phyloP scores from a whole-genome alignment of 2,797 vertebrate species.

The Peromyscus nudipes region DNA sequence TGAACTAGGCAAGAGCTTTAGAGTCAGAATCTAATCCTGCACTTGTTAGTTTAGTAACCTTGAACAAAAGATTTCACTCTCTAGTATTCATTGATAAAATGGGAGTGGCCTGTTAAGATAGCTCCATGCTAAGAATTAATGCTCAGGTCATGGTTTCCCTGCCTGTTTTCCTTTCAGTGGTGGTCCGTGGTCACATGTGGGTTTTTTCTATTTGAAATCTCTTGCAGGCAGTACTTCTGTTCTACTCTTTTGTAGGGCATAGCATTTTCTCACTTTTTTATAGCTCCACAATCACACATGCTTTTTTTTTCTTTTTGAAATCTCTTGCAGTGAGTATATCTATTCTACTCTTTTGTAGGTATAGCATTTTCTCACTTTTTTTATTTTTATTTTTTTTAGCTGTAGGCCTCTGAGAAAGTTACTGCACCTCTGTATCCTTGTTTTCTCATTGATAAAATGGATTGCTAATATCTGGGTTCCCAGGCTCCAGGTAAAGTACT shows the following conservation, averaged over 20 bases:
- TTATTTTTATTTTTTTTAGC: neutral
- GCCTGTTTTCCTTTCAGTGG: neutral
- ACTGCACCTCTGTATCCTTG: neutral
- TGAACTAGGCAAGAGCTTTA: conserved; percentile 9
- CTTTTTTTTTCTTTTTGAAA: too few relatives aligned
- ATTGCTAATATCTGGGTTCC: neutral
- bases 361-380: neutral
- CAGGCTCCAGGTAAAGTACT: neutral
- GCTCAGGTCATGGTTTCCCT: neutral
- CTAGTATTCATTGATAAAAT: conserved; percentile 8
- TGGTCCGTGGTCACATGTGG: neutral
- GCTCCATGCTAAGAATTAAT: neutral
- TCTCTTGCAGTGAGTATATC: too few relatives aligned
- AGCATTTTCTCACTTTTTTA: neutral
- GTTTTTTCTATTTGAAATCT: conserved; percentile 11
- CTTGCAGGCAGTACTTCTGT: neutral
- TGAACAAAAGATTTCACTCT: neutral
- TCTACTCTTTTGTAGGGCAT: conserved; percentile 36
- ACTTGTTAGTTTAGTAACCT: conserved; percentile 11
- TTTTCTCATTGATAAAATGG: conserved; percentile 47
- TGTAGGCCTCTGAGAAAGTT: neutral
- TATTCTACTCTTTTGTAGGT: too few relatives aligned
- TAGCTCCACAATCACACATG: too few relatives aligned
- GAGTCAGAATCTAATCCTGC: conserved; percentile 49
- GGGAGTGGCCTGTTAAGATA: neutral